These are phyloP conservation scores for Heteractis magnifica DNA, from an alignment of 92 coral and sea anemone genomes.

Conservation along the genomic window DNA sequence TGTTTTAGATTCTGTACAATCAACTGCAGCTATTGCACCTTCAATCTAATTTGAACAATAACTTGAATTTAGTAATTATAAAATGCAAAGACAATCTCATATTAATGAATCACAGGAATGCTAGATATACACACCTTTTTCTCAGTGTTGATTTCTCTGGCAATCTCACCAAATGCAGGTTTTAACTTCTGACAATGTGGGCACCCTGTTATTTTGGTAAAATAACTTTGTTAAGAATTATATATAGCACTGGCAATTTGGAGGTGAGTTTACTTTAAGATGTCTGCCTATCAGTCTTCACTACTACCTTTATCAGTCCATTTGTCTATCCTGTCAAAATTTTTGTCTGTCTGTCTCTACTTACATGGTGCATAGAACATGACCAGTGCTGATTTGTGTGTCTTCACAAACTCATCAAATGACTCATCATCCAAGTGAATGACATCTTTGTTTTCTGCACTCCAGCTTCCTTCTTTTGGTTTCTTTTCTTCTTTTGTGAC, in stretches of 20 bases:
- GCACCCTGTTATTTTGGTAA: slow-evolving; percentile 66
- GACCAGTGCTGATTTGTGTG: slow-evolving; percentile 81
- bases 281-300: neutral
- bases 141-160: slow-evolving; percentile 69
- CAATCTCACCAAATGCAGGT: slow-evolving; percentile 85
- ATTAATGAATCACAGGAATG: neutral
- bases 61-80: neutral
- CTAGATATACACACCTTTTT: slow-evolving; percentile 36
- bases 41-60: slow-evolving; percentile 39
- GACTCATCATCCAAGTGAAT: slow-evolving; percentile 71
- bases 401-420: slow-evolving; percentile 69
- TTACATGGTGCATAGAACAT: slow-evolving; percentile 99
- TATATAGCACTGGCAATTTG: neutral
- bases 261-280: neutral
- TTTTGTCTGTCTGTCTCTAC: slow-evolving; percentile 22
- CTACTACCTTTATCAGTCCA: neutral
- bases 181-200: slow-evolving; percentile 91
- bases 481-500: slow-evolving; percentile 6
- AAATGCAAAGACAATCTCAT: neutral
- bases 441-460: slow-evolving; percentile 78
- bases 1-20: slow-evolving; percentile 61
- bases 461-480: slow-evolving; percentile 71
- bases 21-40: slow-evolving; percentile 95
- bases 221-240: neutral
- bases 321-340: neutral